A percentile compares a stretch with the other conserved stretches of the same genome.
phyloP scores from a whole-genome alignment of 2,113 vertebrate genomes.

The Ailurus styani region DNA sequence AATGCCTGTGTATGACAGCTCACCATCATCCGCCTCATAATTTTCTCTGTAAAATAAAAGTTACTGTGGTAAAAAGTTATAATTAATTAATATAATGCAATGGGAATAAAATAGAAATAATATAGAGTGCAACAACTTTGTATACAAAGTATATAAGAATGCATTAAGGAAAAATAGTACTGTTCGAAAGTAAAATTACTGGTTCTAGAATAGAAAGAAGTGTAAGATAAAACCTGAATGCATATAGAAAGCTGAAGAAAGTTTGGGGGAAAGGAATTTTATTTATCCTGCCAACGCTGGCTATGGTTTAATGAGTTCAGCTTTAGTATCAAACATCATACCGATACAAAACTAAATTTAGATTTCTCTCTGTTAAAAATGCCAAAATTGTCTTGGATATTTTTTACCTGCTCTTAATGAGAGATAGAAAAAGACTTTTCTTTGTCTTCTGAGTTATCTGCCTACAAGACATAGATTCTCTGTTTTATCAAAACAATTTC shows the following conservation, averaged over 20 bases:
- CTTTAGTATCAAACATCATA: not conserved
- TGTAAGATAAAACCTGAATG: not conserved
- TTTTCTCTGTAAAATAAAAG: not conserved
- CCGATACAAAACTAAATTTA: not conserved
- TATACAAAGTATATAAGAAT: not conserved
- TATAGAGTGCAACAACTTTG: not conserved
- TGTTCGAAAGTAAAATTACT: not conserved
- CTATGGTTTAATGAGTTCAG: not conserved
- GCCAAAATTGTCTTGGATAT: not conserved
- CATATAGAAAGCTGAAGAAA: not conserved
- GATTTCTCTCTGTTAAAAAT: not conserved
- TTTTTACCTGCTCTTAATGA: not conserved
- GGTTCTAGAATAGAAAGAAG: not conserved
- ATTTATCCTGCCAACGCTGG: not conserved
- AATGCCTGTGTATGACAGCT: not conserved
- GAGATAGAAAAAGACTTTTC: not conserved
- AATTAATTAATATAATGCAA: no score
- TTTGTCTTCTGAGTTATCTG: not conserved
- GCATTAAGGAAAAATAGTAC: not conserved
- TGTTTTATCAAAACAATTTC: not conserved
- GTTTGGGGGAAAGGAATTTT: not conserved
- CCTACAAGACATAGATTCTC: not conserved
- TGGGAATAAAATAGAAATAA: not conserved
- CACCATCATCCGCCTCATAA: not conserved
- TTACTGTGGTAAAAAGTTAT: not conserved